Evolutionary conservation across 1,140 invertebrate genomes (phyloP).

Genomic region (Vanessa atalanta): DNA sequence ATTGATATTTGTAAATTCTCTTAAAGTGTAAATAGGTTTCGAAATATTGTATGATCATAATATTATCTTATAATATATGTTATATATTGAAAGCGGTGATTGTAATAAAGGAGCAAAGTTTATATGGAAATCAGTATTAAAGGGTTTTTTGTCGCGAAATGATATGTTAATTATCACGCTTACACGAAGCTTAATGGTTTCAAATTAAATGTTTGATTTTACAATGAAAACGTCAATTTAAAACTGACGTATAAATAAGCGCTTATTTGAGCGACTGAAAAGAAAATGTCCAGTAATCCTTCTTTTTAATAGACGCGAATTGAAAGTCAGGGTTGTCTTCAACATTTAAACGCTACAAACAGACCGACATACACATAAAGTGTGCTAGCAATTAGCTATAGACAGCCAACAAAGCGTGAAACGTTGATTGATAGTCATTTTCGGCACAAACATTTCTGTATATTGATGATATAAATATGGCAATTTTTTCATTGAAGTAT

Average conservation of each 20-base stretch:
- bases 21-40: too few species aligned
- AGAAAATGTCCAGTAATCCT: slow-evolving; percentile 21
- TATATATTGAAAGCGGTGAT: too few species aligned
- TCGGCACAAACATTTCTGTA: slow-evolving; percentile 19
- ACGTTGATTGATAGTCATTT: slow-evolving; percentile 37
- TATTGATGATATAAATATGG: not conserved
- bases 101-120: too few species aligned
- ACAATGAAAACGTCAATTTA: not conserved
- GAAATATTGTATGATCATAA: too few species aligned
- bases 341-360: slow-evolving; percentile 8
- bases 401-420: slow-evolving; percentile 27
- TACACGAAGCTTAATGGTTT: too few species aligned
- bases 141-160: too few species aligned
- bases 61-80: too few species aligned
- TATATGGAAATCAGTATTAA: too few species aligned
- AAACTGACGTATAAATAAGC: slow-evolving; percentile 8
- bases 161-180: too few species aligned
- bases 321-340: slow-evolving; percentile 36
- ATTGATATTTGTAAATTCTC: too few species aligned
- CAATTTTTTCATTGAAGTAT: not conserved
- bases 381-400: slow-evolving; percentile 30
- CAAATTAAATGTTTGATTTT: too few species aligned
- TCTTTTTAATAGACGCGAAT: slow-evolving; percentile 27
- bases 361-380: slow-evolving; percentile 18
- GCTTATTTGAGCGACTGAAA: slow-evolving; percentile 11